phyloP scores from a whole-genome alignment of 1,140 invertebrate species.

The Bombus affinis region DNA sequence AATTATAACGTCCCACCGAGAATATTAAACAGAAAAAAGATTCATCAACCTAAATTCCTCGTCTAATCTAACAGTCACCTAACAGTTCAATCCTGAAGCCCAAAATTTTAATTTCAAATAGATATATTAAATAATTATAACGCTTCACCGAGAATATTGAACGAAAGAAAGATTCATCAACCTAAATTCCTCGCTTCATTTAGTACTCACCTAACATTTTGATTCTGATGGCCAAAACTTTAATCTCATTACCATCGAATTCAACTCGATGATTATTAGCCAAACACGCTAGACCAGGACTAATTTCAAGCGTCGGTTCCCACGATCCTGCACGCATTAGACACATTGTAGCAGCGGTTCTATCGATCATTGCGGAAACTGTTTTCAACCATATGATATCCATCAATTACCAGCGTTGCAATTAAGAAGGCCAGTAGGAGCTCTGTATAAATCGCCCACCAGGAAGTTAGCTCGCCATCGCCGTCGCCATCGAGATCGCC shows the following conservation, averaged over 20 bases:
- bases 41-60: background rate
- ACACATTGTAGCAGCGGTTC: background rate
- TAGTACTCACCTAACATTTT: background rate
- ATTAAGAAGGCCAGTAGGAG: background rate
- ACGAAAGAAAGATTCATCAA: background rate
- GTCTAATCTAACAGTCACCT: background rate
- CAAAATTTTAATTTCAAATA: background rate
- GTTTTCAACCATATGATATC: background rate
- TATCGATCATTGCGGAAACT: constrained; percentile 4
- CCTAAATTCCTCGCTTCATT: background rate
- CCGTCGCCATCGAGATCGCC: background rate
- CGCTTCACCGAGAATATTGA: rapidly evolving
- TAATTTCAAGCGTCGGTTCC: background rate
- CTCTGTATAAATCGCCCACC: background rate
- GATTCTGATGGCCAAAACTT: background rate
- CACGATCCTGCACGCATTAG: background rate
- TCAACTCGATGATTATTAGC: background rate
- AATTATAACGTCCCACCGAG: background rate
- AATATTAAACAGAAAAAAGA: background rate
- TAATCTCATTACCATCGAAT: background rate
- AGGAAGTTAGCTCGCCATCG: background rate
- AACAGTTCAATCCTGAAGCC: background rate
- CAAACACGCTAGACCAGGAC: background rate
- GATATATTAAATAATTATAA: background rate
- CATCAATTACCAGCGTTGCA: constrained; percentile 19